These are phyloP conservation scores for Coenonympha arcania DNA, from an alignment of 2,888 invertebrate species.

Conservation along the genomic window DNA sequence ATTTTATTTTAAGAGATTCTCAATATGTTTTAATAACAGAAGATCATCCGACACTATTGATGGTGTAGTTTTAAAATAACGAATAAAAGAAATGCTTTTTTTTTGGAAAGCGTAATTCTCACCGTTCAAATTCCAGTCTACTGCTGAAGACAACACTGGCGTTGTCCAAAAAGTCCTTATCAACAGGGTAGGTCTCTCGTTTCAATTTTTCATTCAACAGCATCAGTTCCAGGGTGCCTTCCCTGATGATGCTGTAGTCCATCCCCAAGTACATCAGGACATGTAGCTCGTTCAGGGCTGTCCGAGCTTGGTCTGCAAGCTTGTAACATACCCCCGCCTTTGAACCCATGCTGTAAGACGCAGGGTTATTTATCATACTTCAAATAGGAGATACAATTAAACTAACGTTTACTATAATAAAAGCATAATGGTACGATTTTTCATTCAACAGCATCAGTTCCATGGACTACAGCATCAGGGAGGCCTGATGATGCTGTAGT, in stretches of 20 bases:
- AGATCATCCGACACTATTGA: no score
- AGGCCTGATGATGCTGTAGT: constrained; percentile 50
- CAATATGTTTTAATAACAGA: no score
- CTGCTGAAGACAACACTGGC: constrained; percentile 55
- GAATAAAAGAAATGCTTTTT: not conserved
- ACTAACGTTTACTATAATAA: no score
- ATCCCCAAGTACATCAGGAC: constrained; percentile 64
- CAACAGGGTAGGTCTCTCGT: constrained; percentile 54
- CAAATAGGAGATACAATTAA: no score
- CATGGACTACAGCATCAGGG: no score
- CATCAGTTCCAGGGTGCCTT: constrained; percentile 53
- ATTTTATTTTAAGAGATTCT: no score
- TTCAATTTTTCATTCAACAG: constrained; percentile 51
- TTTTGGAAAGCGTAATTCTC: constrained; percentile 19
- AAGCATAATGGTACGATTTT: no score
- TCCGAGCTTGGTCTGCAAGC: constrained; percentile 44
- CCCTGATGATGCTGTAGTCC: constrained; percentile 49
- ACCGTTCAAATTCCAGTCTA: constrained; percentile 57
- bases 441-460: constrained; percentile 54
- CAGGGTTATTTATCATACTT: no score
- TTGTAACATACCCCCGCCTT: constrained; percentile 54
- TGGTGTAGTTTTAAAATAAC: no score
- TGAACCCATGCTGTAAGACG: constrained; percentile 43
- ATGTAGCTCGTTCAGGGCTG: constrained; percentile 50
- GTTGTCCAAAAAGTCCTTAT: constrained; percentile 49